These are phyloP conservation scores for Xiphophorus couchianus DNA, from an alignment of 2,113 vertebrate species.

Conservation along the genomic window DNA sequence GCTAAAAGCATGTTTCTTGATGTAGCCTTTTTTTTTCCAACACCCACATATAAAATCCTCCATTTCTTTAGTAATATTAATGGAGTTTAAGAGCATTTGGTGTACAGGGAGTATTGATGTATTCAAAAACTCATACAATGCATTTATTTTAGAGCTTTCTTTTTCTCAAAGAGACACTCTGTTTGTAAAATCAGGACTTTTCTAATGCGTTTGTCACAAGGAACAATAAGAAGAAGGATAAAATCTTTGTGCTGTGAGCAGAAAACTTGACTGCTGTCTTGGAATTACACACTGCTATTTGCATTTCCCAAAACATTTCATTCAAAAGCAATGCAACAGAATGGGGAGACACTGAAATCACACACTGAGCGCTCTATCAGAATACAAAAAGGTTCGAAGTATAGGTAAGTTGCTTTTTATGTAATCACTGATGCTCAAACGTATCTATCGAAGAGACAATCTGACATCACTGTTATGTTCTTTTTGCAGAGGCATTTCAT, in stretches of 20 bases:
- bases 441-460: no score
- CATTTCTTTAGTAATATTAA: not conserved
- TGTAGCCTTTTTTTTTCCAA: not conserved
- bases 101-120: not conserved
- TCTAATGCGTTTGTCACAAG: not conserved
- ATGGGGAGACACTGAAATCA: not conserved
- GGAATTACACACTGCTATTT: not conserved
- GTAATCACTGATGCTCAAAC: no score
- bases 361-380: no score
- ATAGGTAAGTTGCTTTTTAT: no score
- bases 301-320: not conserved
- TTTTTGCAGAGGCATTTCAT: no score
- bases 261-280: not conserved
- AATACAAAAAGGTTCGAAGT: no score
- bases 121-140: not conserved
- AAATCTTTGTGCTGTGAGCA: not conserved
- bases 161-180: not conserved
- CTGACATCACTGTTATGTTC: no score
- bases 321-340: not conserved
- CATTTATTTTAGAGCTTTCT: not conserved
- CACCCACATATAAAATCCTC: conserved; percentile 8
- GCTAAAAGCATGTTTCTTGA: conserved; percentile 18
- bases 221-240: not conserved
- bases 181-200: not conserved
- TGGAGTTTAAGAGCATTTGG: not conserved